Evolutionary conservation across 2,113 vertebrate species (phyloP).

Genomic region (Sylvia atricapilla): DNA sequence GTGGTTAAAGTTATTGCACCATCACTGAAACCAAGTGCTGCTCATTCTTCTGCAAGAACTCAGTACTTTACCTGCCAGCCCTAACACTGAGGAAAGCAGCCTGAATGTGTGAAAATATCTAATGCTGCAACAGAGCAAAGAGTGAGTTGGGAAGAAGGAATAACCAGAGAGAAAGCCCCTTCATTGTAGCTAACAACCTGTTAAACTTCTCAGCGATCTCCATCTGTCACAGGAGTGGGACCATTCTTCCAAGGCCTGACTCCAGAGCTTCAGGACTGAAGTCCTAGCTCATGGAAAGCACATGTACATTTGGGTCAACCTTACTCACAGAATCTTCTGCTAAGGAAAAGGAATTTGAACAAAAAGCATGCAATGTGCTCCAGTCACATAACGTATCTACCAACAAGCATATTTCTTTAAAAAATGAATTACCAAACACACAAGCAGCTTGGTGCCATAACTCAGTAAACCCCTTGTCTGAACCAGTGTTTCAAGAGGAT

Average conservation of each 20-base stretch:
- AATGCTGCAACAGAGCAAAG: background rate
- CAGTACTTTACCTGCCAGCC: background rate
- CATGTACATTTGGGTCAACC: background rate
- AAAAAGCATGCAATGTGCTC: conserved; percentile 20
- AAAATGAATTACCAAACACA: conserved; percentile 6
- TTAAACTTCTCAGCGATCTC: background rate
- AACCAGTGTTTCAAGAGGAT: conserved; percentile 24
- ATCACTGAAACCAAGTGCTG: background rate
- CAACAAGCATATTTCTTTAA: background rate
- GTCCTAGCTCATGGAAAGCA: conserved; percentile 21
- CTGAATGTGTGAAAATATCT: background rate
- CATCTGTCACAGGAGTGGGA: background rate
- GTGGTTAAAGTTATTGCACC: background rate
- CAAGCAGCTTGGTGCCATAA: background rate
- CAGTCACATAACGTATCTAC: background rate
- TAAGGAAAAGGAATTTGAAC: background rate
- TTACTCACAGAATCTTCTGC: background rate
- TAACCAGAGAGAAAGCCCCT: background rate
- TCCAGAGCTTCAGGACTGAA: background rate
- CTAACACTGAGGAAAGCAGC: background rate
- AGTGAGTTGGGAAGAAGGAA: background rate
- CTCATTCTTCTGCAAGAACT: background rate
- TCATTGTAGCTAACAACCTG: background rate
- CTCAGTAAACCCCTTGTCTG: background rate
- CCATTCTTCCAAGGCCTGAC: background rate